These are phyloP conservation scores for Virgularia gustaviana DNA, from an alignment of 92 coral and sea anemone genomes.

Conservation along the genomic window DNA sequence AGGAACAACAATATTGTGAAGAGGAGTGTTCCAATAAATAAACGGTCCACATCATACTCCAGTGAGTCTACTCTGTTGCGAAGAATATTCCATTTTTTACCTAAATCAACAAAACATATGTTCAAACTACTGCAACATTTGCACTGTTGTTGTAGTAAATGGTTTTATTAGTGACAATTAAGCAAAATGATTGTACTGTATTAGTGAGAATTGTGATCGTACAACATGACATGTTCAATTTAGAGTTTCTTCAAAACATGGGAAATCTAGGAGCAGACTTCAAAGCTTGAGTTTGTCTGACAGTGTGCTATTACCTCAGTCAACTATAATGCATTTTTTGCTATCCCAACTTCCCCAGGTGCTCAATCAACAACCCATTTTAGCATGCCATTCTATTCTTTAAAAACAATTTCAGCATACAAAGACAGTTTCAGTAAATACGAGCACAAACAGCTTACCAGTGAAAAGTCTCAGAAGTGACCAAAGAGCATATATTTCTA, in stretches of 20 bases:
- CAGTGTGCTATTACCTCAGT: too few relatives aligned
- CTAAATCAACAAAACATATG: constrained; percentile 32
- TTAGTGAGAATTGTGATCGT: not conserved
- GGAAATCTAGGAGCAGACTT: too few relatives aligned
- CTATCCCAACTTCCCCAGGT: too few relatives aligned
- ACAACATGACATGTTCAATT: too few relatives aligned
- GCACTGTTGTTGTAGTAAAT: not conserved
- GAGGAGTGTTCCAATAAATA: constrained; percentile 79
- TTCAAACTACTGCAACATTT: not conserved
- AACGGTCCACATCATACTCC: constrained; percentile 78
- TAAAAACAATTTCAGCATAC: not conserved
- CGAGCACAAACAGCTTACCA: constrained; percentile 49
- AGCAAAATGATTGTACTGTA: not conserved
- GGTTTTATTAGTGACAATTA: not conserved
- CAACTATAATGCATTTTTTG: too few relatives aligned
- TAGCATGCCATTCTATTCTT: not conserved
- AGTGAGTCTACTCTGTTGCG: constrained; percentile 76
- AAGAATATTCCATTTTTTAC: constrained; percentile 82
- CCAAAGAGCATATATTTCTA: constrained; percentile 70
- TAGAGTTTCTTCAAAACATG: too few relatives aligned
- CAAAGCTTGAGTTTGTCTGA: too few relatives aligned
- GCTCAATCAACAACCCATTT: not conserved
- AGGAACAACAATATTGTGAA: constrained; percentile 85
- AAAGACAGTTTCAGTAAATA: not conserved
- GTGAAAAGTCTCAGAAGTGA: constrained; percentile 81